Base-by-base conservation (phyloP, 2,888 invertebrate species). In the Drosophila colorata region DNA sequence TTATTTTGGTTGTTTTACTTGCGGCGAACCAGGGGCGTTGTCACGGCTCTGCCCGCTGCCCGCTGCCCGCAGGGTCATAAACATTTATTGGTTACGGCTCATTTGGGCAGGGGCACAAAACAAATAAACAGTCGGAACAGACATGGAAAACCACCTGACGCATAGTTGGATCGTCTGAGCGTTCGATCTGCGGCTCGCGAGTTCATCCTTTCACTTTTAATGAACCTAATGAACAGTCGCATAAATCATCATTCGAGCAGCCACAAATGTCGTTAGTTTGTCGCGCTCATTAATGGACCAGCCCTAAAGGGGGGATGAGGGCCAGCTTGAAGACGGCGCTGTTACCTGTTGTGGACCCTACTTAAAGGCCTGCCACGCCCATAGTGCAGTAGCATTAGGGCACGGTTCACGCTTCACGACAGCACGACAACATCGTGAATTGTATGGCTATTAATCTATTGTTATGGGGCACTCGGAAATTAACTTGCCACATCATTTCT, bases 11-110 rank as follows among this genome's bases (percentile, higher is more conserved):
- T 70, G 37, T 9, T 61, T 68, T 57, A 31, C 14, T 51, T 66
- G 56, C 13, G 56, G 47, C 23, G 58, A 44, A 35, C 57, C 56
- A 58, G 68, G 37, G 65, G 56, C 69, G 66, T 59, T 61, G 59
- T 63, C 52, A 38, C 33, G 48, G 70, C 64, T 48, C 49, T 44
- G 48, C 7, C 43, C 37, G 23, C 25, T 46, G 9, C 44, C 8
- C 18, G 43, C 16, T 61, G 46, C 60, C 67, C 57, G 58, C 63
- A 60, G 65, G 70, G 81, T 78, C 76, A 65, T 85, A 87, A 85
- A 88, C 78, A 87, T 84, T 88, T 84, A 88, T 85, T 81, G 77
- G 85, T 87, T 81, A 85, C 85, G 85, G 78, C 87, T 83, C 83
- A 82, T 88, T 85, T 72, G 66, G 68, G 63, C 48, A 71, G 28